Conservation (phyloP, 2,113 vertebrate genomes). For the Notarius quadriscutis region DNA sequence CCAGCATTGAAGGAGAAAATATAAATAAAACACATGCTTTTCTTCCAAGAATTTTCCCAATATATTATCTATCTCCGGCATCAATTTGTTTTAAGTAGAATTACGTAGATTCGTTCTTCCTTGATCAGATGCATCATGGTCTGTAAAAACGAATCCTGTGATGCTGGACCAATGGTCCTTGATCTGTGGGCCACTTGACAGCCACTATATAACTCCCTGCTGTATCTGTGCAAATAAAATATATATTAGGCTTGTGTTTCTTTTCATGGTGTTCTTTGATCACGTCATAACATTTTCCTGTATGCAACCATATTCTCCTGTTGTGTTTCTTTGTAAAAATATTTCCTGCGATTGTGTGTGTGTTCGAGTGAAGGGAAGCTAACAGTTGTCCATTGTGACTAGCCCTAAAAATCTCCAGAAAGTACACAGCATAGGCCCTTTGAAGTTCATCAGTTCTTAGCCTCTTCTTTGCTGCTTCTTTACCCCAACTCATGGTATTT, state of each 20-base stretch:
- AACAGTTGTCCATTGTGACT: conserved; percentile 48
- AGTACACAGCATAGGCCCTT: conserved; percentile 32
- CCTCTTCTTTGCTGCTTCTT: conserved; percentile 21
- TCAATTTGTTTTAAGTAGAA: not conserved
- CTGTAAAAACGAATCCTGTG: not conserved
- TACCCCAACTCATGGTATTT: not conserved
- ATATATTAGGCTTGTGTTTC: not conserved
- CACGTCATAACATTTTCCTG: conserved; percentile 15
- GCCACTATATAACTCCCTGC: not conserved
- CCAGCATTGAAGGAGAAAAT: not conserved
- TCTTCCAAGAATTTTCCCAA: not conserved
- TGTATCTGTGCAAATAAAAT: not conserved
- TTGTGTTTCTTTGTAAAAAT: conserved; percentile 23
- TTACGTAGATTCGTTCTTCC: not conserved
- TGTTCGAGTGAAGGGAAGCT: conserved; percentile 21
- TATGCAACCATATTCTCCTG: not conserved
- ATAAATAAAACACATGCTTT: not conserved
- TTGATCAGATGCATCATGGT: not conserved
- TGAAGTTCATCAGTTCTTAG: conserved; percentile 54
- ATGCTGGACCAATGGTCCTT: not conserved
- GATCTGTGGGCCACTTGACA: not conserved
- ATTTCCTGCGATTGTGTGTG: conserved; percentile 46
- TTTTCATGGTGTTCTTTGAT: not conserved
- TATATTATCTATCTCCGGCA: not conserved
- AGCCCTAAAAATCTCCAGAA: conserved; percentile 25